Base-by-base conservation (phyloP, 2,797 vertebrate species). In the Capromys pilorides region DNA sequence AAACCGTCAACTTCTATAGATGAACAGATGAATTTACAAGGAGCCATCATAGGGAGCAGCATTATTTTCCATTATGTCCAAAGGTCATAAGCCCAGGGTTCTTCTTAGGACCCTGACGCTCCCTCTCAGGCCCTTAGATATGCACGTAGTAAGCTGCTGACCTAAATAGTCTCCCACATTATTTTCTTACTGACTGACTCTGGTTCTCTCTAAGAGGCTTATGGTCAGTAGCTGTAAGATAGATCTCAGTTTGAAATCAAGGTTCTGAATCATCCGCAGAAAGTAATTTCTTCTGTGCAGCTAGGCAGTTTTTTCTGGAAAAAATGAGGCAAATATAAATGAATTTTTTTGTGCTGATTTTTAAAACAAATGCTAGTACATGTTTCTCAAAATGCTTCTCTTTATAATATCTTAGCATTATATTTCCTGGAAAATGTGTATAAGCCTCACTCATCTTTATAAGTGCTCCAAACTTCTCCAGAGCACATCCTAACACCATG, bases 281-380 rank as follows among this genome's bases (percentile, higher is more conserved):
- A 85, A 77, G 69, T 39, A 41, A 49, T 64, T 83, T 67, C 69
- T 54, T 39, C 12, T 79, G n/a, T 86, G 22, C 66, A 59, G 54
- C 13, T 11, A 86, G 33, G 54, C 22, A 62, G 41, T 79, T 96
- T 90, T 66, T 13, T 94, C 77, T 62, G 57, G 59, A 2, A 82
- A 82, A 90, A 91, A 59, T 33, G 14, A 16, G 22, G 6, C 12
- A 6, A 51, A 57, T 73, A 79, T 57, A 92, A 80, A 85, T 49
- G 84, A 64, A 54, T 51, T 39, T 59, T 1, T 75, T 5, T 79
- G 11, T 64, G 4, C 75, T 88, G 71, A 7, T 80, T 91, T 94
- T 62, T 67, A 36, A 86, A 84, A 57, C 26, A 67, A 91, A 59
- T 71, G 13, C 14, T 91, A 64, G 8, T 21, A 61, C 1, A 28